Conservation (phyloP, 2,797 vertebrate species). For the Acanthurus lineatus region DNA sequence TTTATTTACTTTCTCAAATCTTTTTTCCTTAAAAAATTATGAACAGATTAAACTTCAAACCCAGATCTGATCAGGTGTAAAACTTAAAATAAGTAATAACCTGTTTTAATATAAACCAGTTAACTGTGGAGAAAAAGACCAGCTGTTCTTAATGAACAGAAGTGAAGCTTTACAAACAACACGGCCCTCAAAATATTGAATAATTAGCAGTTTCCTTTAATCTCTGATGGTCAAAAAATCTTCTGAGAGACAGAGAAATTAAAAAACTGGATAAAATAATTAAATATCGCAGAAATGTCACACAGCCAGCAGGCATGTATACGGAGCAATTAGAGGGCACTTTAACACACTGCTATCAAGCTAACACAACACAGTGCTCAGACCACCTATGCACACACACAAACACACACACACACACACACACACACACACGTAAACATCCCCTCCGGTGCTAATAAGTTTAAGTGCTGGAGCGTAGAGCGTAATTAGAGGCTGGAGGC, state of each 20-base stretch:
- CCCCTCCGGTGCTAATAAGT: slow-evolving; percentile 74
- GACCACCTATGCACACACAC: slow-evolving; percentile 38
- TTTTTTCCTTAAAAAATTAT: background rate
- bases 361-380: slow-evolving; percentile 13
- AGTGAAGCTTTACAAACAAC: slow-evolving; percentile 6
- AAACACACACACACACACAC: slow-evolving; percentile 34
- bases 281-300: background rate
- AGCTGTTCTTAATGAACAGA: slow-evolving; percentile 3
- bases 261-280: too few relatives aligned
- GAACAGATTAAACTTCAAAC: background rate
- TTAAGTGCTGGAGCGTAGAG: slow-evolving; percentile 79
- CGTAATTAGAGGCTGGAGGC: slow-evolving; percentile 76
- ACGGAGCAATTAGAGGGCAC: slow-evolving; percentile 39
- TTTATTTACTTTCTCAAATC: too few relatives aligned
- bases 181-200: background rate
- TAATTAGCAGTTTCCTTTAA: background rate
- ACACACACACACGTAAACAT: slow-evolving; percentile 31
- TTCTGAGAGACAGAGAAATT: background rate
- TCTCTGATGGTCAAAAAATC: background rate
- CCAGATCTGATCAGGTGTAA: background rate
- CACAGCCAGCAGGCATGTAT: background rate
- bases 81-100: background rate
- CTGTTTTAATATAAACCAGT: background rate
- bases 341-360: slow-evolving; percentile 47
- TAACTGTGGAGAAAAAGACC: background rate